Evolutionary conservation across 2,888 invertebrate genomes (phyloP).

Genomic region (Pilophorus perplexus): DNA sequence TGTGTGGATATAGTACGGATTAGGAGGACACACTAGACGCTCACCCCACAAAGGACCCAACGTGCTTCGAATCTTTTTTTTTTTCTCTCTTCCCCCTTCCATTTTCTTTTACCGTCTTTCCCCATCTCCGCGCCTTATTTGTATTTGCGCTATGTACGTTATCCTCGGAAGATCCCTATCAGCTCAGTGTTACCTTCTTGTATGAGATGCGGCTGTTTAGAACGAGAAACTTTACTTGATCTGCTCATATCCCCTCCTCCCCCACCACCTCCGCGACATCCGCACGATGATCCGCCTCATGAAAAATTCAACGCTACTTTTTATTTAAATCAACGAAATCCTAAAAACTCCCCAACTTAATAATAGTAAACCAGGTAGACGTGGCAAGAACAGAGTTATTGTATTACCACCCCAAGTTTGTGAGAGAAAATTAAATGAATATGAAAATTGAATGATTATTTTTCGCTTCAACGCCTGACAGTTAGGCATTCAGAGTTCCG

Average conservation of each 20-base stretch:
- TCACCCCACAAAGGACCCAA: constrained; percentile 29
- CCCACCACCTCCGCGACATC: constrained; percentile 7
- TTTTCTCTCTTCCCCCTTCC: not conserved
- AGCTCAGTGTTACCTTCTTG: constrained; percentile 26
- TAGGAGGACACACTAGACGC: constrained; percentile 15
- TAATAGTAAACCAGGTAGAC: too few species aligned
- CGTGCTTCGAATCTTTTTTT: constrained; percentile 31
- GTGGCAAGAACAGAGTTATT: too few species aligned
- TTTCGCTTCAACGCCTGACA: too few species aligned
- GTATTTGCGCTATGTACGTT: constrained; percentile 37
- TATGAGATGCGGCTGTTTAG: constrained; percentile 29
- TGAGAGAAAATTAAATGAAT: too few species aligned
- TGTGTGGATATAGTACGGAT: constrained; percentile 21
- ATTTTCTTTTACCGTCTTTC: not conserved
- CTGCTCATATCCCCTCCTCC: constrained; percentile 20
- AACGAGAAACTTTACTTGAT: constrained; percentile 32
- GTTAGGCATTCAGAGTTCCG: too few species aligned
- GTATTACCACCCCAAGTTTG: too few species aligned
- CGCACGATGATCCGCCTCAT: not conserved
- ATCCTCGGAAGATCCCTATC: constrained; percentile 36
- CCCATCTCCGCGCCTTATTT: constrained; percentile 32
- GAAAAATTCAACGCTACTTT: constrained; percentile 33
- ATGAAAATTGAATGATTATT: too few species aligned
- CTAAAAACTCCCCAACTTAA: too few species aligned
- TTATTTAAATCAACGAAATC: too few species aligned